These are phyloP conservation scores for Tachina lurida DNA, from an alignment of 2,888 invertebrate species.

Conservation along the genomic window DNA sequence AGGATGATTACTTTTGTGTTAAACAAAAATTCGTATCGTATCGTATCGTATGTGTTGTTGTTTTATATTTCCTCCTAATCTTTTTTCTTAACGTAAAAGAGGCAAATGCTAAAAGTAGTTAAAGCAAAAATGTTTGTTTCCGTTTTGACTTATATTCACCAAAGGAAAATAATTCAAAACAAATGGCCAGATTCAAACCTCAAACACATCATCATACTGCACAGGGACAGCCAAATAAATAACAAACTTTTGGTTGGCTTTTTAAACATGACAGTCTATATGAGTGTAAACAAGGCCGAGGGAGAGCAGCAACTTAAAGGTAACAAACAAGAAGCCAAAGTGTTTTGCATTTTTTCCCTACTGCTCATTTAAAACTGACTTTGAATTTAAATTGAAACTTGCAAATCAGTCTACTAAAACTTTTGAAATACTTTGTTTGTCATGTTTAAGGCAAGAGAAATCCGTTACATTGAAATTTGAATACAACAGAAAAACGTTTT, in stretches of 20 bases:
- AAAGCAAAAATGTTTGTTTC: conserved; percentile 53
- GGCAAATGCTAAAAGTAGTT: background rate
- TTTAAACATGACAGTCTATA: conserved; percentile 61
- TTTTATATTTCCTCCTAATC: background rate
- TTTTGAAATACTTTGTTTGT: conserved; percentile 64
- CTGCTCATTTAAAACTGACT: conserved; percentile 61
- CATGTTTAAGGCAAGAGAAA: conserved; percentile 45
- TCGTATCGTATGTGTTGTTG: conserved; percentile 61
- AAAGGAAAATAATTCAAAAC: conserved; percentile 35
- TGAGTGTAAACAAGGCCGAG: conserved; percentile 60
- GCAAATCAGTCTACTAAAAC: conserved; percentile 69
- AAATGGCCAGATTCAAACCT: conserved; percentile 25
- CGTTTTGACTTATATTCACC: conserved; percentile 63
- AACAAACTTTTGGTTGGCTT: background rate
- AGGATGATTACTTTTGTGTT: conserved; percentile 82
- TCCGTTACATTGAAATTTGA: conserved; percentile 50
- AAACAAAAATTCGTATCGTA: conserved; percentile 68
- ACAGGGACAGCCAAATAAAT: background rate
- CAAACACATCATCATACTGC: conserved; percentile 23
- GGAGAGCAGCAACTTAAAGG: background rate
- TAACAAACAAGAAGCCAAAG: conserved; percentile 16
- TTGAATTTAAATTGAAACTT: conserved; percentile 71
- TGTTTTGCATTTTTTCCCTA: conserved; percentile 16
- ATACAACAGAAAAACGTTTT: conserved; percentile 41
- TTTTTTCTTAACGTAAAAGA: background rate